Percentiles rank a stretch among this genome's conserved stretches.
Conservation (phyloP, 2,113 vertebrate genomes). For the Channa argus region DNA sequence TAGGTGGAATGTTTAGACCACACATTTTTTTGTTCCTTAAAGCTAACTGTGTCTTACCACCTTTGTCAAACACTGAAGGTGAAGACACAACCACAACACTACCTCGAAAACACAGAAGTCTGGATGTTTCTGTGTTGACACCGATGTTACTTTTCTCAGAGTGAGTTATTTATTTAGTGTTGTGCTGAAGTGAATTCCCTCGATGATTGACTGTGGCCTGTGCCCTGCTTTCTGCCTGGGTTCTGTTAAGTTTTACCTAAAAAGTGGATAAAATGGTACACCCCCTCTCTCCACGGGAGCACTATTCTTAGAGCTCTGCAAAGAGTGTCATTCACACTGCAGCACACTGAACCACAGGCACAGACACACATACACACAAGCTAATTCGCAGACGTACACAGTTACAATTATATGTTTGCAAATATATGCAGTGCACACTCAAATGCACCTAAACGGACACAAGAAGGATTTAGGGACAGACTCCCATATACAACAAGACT, state of each 20-base stretch:
- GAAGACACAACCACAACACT: neutral
- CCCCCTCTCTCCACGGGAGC: slow-evolving; percentile 33
- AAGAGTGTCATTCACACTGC: slow-evolving; percentile 38
- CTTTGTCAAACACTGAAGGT: too few relatives aligned
- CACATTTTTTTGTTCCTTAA: too few relatives aligned
- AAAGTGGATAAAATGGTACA: slow-evolving; percentile 60
- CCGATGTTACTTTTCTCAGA: slow-evolving; percentile 12
- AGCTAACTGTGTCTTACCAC: neutral
- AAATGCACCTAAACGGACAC: neutral
- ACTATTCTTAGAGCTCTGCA: slow-evolving; percentile 53
- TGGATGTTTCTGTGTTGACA: slow-evolving; percentile 8
- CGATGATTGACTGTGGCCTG: neutral
- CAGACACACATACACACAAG: neutral
- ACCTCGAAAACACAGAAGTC: neutral
- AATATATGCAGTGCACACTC: neutral
- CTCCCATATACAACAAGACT: neutral
- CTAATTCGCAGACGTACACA: neutral
- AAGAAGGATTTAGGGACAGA: neutral
- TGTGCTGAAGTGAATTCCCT: neutral
- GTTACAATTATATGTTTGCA: neutral
- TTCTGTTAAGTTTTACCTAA: slow-evolving; percentile 43
- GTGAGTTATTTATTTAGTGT: slow-evolving; percentile 10
- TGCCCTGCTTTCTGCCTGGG: slow-evolving; percentile 28
- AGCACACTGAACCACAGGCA: slow-evolving; percentile 23
- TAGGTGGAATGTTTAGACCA: too few relatives aligned